Conservation (phyloP, 1,140 invertebrate species). For the Microplitis demolitor region DNA sequence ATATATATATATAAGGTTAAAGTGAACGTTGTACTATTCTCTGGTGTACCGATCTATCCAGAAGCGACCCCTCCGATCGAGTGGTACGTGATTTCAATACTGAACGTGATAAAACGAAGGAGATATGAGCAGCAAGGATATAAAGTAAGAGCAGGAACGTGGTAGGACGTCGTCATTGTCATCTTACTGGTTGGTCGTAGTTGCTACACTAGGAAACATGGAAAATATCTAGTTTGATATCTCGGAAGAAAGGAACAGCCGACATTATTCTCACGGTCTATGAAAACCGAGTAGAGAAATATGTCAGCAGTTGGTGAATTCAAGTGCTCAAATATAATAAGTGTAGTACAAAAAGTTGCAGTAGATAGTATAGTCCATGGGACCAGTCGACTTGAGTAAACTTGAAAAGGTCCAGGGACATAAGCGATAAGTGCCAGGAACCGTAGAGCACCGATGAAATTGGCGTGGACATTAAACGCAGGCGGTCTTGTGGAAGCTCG, state of each 20-base stretch:
- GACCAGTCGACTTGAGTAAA: too few species aligned
- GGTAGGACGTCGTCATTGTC: neutral
- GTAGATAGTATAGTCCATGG: too few species aligned
- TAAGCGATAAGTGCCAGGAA: neutral
- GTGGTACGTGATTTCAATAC: slow-evolving; percentile 43
- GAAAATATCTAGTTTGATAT: too few species aligned
- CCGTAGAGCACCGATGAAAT: neutral
- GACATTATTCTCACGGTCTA: neutral
- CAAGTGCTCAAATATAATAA: too few species aligned
- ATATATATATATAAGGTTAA: neutral
- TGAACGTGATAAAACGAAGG: slow-evolving; percentile 28
- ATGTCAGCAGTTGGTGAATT: too few species aligned
- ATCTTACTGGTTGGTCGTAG: neutral
- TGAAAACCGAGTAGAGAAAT: too few species aligned
- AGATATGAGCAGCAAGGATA: slow-evolving; percentile 9
- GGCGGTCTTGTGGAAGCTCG: slow-evolving; percentile 29
- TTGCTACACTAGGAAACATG: too few species aligned
- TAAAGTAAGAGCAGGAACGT: neutral
- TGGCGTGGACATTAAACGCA: slow-evolving; percentile 42
- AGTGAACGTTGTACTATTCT: slow-evolving; percentile 20
- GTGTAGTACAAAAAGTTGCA: too few species aligned
- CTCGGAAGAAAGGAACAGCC: neutral
- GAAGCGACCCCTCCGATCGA: slow-evolving; percentile 38
- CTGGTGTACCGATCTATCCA: slow-evolving; percentile 25
- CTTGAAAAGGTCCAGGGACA: neutral